Evolutionary conservation across 2,888 invertebrate genomes (phyloP), one percentile per base, ranked within the genome.

Genomic region (Fabriciana adippe): DNA sequence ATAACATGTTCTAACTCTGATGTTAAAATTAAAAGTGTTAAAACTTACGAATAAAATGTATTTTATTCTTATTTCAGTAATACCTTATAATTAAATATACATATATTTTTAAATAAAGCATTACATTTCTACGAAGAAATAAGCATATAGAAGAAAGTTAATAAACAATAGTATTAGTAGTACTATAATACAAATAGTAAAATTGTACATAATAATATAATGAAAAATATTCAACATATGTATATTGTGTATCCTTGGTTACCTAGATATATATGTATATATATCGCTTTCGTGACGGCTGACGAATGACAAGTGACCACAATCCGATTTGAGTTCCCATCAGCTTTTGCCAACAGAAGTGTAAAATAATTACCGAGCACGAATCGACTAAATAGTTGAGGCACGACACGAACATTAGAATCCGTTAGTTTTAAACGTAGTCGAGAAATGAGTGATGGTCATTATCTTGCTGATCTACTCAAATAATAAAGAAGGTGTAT

Each of bases 321-420:
- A 84, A 73, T 73, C 84, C 85, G 84, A 87, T 85, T 81, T 84
- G 78, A 84, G 84, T 79, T 74, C 78, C 76, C 81, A 83, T 81
- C 79, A 77, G 78, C 78, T 82, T 83, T 83, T 82, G 84, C 84
- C 81, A 84, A 81, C 76, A 80, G 79, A 80, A 79, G 80, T 81
- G 81, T 86, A 74, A 76, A 73, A 74, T 78, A 86, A 87, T 87
- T 82, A 83, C 78, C 81, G 78, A 74, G 75, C 84, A 83, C 82
- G 82, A 89, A 85, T 85, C 82, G 75, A 73, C 75, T 76, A 87
- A 88, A 90, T 89, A 82, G 86, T 83, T 74, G 76, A 79, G 76
- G 84, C 91, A 90, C 90, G 89, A 90, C 82, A 83, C 75, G 78
- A 80, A 73, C 79, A 79, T 82, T 76, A 80, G 74, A 72, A 74